Evolutionary conservation across 23 tunicate species (phyloP), one percentile per base, ranked within the genome.

Genomic region (Clavelina lepadiformis): DNA sequence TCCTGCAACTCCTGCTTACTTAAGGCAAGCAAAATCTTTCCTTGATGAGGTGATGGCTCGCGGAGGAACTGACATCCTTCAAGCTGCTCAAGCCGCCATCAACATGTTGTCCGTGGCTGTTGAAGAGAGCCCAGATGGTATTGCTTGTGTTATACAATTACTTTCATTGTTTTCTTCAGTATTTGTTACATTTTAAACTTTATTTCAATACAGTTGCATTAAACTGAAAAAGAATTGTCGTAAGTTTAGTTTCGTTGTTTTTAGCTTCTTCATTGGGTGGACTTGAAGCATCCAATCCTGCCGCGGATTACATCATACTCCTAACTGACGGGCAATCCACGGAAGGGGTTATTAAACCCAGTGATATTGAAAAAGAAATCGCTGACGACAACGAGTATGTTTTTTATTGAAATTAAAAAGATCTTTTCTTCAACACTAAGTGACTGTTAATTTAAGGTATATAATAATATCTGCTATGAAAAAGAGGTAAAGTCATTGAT

Each of bases 251-350:
- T n/a, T n/a, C n/a, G n/a, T n/a, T n/a, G n/a, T n/a, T 41, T 11
- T 8, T 41, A 41, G 49, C 49, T 8, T 8, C 11, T 11, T 11
- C 49, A 11, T 11, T 41, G 13, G 49, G 49, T 41, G 49, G 49
- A 41, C 13, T 41, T 41, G 49, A 41, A 41, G 49, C 11, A 5
- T 34, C 69, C 21, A 35, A 38, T n/a, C 63, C 74, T 28, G 27
- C 74, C 15, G 31, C 82, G 1, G 82, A 77, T 30, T 77, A 31
- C 31, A 67, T 77, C 23, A 64, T 77, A 5, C 31, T 77, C 31
- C 31, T 77, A 28, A 77, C 82, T 57, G 82, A 77, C 51, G 82
- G 82, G 28, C 31, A 67, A 31, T 60, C 82, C 19, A 77, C 82
- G 0, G 67, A 52, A 38, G 82, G 82, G 0, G 31, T 31, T 6